A percentile compares a stretch with the other conserved stretches of the same genome.
These are phyloP conservation scores for Spatulosminthurus flaviceps DNA, from an alignment of 2,888 invertebrate species.

Conservation along the genomic window DNA sequence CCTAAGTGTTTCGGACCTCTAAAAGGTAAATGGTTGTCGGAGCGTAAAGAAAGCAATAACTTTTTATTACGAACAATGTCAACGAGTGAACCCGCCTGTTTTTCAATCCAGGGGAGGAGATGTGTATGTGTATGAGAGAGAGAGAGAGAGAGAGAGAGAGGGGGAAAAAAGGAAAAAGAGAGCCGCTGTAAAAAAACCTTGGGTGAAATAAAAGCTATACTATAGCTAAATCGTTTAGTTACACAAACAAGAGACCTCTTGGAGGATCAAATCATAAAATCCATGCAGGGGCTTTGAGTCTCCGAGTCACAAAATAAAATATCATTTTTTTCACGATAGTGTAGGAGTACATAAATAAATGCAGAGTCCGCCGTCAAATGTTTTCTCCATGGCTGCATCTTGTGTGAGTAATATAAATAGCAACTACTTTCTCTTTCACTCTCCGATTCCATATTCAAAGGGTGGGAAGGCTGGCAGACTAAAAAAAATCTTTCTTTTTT, in stretches of 20 bases:
- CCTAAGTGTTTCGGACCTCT: conserved; percentile 13
- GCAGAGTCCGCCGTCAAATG: neutral
- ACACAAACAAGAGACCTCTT: no score
- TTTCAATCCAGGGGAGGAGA: neutral
- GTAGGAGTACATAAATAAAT: neutral
- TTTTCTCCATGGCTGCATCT: conserved; percentile 3
- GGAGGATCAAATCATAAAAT: no score
- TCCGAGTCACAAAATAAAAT: neutral
- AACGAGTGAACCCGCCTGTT: neutral
- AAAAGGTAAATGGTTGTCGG: conserved; percentile 9
- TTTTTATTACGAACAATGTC: conserved; percentile 23
- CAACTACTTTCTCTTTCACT: neutral
- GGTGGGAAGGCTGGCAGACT: neutral
- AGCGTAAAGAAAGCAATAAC: conserved; percentile 25
- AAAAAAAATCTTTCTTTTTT: neutral
- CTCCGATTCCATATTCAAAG: neutral
- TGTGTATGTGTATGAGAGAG: no score
- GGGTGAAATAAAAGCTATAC: no score
- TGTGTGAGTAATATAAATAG: neutral
- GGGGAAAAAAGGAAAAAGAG: no score
- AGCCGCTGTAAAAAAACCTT: no score
- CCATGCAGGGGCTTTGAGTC: neutral
- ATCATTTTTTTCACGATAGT: neutral
- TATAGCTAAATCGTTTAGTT: no score
- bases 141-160: no score